phyloP scores from a whole-genome alignment of 2,113 vertebrate species.

The Cephalopholis sonnerati region DNA sequence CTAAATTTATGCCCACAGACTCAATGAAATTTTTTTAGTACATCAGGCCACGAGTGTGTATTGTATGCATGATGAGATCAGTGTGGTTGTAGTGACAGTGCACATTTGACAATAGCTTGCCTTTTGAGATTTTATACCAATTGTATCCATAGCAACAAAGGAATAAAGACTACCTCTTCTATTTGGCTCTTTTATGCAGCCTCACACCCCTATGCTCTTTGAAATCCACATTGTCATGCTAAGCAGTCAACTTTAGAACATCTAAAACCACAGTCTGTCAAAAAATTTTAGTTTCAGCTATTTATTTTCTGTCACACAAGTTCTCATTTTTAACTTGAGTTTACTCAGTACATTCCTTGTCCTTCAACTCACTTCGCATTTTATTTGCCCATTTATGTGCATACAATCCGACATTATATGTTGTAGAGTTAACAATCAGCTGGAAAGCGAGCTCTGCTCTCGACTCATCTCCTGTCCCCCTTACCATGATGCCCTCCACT shows the following conservation, averaged over 20 bases:
- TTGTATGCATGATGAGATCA: constrained; percentile 24
- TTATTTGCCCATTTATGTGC: constrained; percentile 6
- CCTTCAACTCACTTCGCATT: neutral
- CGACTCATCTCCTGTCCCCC: neutral
- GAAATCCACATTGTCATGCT: constrained; percentile 17
- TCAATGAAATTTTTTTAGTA: neutral
- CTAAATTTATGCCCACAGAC: neutral
- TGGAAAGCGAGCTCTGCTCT: neutral
- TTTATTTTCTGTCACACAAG: neutral
- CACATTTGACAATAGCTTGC: constrained; percentile 12
- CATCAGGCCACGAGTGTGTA: constrained; percentile 2
- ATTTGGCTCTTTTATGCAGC: constrained; percentile 26
- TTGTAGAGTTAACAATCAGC: neutral
- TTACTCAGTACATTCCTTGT: neutral
- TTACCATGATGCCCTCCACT: neutral
- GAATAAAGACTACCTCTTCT: constrained; percentile 12
- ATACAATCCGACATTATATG: neutral
- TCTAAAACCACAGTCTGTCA: constrained; percentile 31
- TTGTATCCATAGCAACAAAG: constrained; percentile 48
- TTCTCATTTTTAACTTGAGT: neutral
- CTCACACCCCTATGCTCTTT: constrained; percentile 12
- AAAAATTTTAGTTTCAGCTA: constrained; percentile 21
- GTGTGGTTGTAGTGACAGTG: constrained; percentile 22
- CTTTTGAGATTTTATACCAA: constrained; percentile 13
- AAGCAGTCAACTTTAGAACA: neutral